phyloP scores from a whole-genome alignment of 2,797 vertebrate species.

The Novumbra hubbsi region DNA sequence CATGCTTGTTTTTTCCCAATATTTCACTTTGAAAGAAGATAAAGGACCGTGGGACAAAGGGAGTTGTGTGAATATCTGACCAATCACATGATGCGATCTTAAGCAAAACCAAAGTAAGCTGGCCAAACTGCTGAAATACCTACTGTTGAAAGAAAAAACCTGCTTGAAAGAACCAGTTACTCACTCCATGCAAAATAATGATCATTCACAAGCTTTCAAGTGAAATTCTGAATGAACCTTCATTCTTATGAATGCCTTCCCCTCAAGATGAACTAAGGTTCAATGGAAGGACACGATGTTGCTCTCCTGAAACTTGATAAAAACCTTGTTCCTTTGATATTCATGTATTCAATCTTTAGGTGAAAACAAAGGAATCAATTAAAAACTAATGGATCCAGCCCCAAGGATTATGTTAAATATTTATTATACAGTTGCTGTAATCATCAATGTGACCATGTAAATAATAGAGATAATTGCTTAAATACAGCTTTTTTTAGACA shows the following conservation, averaged over 20 bases:
- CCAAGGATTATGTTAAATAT: slow-evolving; percentile 21
- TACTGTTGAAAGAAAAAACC: too few species aligned
- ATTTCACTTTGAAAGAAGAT: too few species aligned
- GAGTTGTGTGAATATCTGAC: too few species aligned
- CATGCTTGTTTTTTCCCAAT: too few species aligned
- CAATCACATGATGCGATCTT: too few species aligned
- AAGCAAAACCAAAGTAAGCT: too few species aligned
- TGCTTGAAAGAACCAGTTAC: too few species aligned
- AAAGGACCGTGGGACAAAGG: too few species aligned
- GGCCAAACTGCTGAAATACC: too few species aligned
- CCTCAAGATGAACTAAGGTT: slow-evolving; percentile 10
- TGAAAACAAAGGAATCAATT: slow-evolving; percentile 34
- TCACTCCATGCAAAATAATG: too few species aligned
- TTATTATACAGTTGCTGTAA: slow-evolving; percentile 21
- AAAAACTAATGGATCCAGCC: slow-evolving; percentile 10
- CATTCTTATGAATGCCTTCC: not conserved
- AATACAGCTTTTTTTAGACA: not conserved
- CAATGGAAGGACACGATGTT: slow-evolving; percentile 9
- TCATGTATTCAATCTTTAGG: slow-evolving; percentile 27
- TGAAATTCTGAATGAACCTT: too few species aligned
- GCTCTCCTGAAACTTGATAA: slow-evolving; percentile 38
- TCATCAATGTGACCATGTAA: slow-evolving; percentile 21
- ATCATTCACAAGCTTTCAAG: too few species aligned
- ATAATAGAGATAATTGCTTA: not conserved
- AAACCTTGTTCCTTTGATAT: slow-evolving; percentile 44